Evolutionary conservation across 2,113 vertebrate genomes (phyloP), one percentile per base, ranked within the genome.

Genomic region (Lates calcarifer): DNA sequence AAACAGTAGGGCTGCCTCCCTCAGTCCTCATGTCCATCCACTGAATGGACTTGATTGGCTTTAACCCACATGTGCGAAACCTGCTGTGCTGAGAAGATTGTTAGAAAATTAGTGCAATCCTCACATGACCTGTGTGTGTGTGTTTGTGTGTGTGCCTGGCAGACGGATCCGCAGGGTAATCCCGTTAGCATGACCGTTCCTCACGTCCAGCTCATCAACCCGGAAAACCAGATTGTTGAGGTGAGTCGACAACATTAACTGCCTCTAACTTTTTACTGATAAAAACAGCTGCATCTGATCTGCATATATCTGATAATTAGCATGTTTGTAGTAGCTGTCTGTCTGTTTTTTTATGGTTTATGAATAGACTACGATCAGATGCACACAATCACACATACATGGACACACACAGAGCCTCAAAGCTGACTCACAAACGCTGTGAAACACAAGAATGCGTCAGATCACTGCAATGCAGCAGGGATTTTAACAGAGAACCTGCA

Each of bases 161-260:
- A 98, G 98, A 87, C 96, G 1, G 97, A 98, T 83, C 95, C 96
- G 86, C 91, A 96, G 10, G 95, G 96, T 81, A 95, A 96, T 68
- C 75, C 97, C 1, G 88, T 99, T 92, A 98, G 94, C 95, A 96
- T 99, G 93, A 98, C 94, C 0, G 98, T 99, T 63, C 98, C 98
- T 0, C 98, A 99, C 22, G 98, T 99, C 75, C 98, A 99, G 94
- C 97, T 99, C 78, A 99, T 99, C 94, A 99, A 99, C 93, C 98
- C 98, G 0, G 98, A 99, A 88, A 99, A 99, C 95, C 98, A 99
- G 53, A 99, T 99, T 5, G 97, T 99, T 74, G 98, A 99, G 98
- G 98, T 97, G 85, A 96, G 96, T 87, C 6, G 55, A 24, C 15
- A 22, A 39, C 12, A 13, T 22, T 15, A 10, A 31, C 26, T 15